These are phyloP conservation scores for Hycleus phaleratus DNA, from an alignment of 1,140 invertebrate species.

Conservation along the genomic window DNA sequence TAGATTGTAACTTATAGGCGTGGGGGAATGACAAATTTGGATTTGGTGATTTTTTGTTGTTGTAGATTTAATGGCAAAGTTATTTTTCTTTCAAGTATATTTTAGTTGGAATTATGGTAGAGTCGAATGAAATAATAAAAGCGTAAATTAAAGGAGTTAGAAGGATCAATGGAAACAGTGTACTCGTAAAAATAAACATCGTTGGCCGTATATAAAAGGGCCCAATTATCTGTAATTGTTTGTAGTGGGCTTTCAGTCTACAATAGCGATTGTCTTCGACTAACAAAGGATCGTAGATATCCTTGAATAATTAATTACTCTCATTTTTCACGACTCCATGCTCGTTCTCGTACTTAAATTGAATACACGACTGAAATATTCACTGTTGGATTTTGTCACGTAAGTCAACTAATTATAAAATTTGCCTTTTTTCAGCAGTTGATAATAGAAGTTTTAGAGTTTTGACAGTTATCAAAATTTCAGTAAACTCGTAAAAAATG, in stretches of 20 bases:
- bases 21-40: slow-evolving; percentile 35
- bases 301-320: slow-evolving; percentile 33
- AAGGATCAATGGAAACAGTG: neutral
- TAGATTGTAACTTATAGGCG: slow-evolving; percentile 25
- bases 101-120: too few relatives aligned
- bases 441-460: neutral
- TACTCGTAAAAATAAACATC: slow-evolving; percentile 12
- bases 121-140: too few relatives aligned
- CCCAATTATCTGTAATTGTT: slow-evolving; percentile 32
- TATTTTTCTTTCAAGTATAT: too few relatives aligned
- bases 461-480: neutral
- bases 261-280: slow-evolving; percentile 29
- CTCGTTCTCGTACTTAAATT: slow-evolving; percentile 19
- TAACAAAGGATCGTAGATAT: slow-evolving; percentile 27
- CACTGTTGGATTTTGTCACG: slow-evolving; percentile 19
- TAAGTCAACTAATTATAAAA: slow-evolving; percentile 1
- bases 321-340: slow-evolving; percentile 30
- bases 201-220: slow-evolving; percentile 17
- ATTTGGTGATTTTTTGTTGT: slow-evolving; percentile 28
- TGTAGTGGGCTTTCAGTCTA: slow-evolving; percentile 25
- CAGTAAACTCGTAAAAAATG: slow-evolving; percentile 6
- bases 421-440: neutral
- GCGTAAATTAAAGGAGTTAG: neutral
- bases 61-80: neutral
- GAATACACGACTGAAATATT: neutral